Evolutionary conservation across 2,113 vertebrate genomes (phyloP).

Genomic region (Azemiops feae): DNA sequence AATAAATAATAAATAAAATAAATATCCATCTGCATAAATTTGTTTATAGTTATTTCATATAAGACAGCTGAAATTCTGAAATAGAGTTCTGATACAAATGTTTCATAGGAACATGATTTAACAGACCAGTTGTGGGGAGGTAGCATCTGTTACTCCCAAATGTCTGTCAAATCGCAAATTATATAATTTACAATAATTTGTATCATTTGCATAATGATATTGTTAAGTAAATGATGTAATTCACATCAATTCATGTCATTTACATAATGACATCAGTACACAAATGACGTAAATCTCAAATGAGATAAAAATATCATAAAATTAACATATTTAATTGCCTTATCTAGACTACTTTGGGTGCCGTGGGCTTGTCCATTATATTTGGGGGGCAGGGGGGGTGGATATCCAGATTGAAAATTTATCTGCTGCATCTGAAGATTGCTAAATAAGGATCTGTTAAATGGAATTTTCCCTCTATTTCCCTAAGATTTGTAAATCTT

Average conservation of each 20-base stretch:
- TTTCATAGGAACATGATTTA: neutral
- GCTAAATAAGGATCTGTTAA: no score
- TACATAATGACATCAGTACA: neutral
- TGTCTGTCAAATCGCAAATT: neutral
- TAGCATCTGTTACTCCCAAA: neutral
- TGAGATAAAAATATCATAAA: neutral
- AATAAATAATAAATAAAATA: neutral
- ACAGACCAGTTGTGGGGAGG: neutral
- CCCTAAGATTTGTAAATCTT: no score
- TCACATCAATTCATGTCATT: neutral
- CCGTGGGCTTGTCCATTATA: no score
- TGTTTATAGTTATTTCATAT: neutral
- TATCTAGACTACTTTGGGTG: neutral
- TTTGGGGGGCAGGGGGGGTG: no score
- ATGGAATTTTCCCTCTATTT: no score
- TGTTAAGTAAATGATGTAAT: neutral
- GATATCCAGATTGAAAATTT: no score
- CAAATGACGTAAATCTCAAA: neutral
- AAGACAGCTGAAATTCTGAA: neutral
- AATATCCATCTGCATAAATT: constrained; percentile 1
- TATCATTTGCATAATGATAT: neutral
- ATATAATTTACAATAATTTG: neutral
- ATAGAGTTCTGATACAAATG: neutral
- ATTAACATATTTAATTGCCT: neutral
- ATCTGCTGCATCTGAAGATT: no score